Conservation (phyloP, 2,888 invertebrate genomes). For the Ceriagrion tenellum region DNA sequence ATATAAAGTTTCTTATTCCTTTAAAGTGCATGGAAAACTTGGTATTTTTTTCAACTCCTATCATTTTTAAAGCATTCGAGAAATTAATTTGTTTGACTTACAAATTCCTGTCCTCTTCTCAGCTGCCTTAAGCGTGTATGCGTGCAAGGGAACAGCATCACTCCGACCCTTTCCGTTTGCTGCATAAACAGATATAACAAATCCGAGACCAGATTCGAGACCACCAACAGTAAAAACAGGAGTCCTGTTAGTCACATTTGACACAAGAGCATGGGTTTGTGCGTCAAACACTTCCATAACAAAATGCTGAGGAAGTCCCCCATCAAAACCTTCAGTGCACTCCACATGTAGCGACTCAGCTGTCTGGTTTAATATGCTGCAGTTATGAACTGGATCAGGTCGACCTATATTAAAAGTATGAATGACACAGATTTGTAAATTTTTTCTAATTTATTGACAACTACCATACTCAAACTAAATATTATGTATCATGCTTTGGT, state of each 20-base stretch:
- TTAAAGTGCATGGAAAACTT: neutral
- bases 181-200: conserved; percentile 85
- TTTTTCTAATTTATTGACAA: neutral
- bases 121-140: conserved; percentile 86
- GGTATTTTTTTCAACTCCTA: conserved; percentile 27
- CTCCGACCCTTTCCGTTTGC: conserved; percentile 87
- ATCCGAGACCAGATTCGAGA: conserved; percentile 84
- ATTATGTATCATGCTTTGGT: conserved; percentile 7
- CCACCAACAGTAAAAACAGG: conserved; percentile 85
- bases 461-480: neutral
- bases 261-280: conserved; percentile 79
- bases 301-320: conserved; percentile 87
- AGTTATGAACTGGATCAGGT: conserved; percentile 87
- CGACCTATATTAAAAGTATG: conserved; percentile 81
- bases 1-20: neutral
- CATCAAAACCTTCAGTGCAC: conserved; percentile 88
- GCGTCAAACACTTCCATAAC: conserved; percentile 85
- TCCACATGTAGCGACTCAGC: conserved; percentile 86
- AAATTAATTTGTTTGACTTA: conserved; percentile 62
- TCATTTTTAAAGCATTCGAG: conserved; percentile 18
- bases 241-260: conserved; percentile 81
- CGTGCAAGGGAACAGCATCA: conserved; percentile 83
- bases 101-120: conserved; percentile 85
- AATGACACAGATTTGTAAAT: neutral
- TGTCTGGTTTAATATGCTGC: conserved; percentile 87